These are phyloP conservation scores for Temnothorax longispinosus DNA, from an alignment of 1,140 invertebrate genomes.

Conservation along the genomic window DNA sequence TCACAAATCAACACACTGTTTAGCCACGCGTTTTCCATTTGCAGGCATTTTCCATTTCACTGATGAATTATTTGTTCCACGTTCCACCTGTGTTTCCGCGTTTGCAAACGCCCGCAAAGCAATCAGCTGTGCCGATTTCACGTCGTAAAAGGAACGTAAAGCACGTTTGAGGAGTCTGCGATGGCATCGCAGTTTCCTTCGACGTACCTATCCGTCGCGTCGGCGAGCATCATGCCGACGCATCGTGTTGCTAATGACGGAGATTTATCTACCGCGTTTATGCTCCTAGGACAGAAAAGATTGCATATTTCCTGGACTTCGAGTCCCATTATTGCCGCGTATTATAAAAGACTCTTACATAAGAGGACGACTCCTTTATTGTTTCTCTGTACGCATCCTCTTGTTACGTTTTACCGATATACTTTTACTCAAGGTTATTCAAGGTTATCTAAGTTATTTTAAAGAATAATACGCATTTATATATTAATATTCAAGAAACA, in stretches of 20 bases:
- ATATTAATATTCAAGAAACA: neutral
- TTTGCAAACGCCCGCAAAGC: neutral
- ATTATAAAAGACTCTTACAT: slow-evolving; percentile 16
- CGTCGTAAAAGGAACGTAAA: neutral
- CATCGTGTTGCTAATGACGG: neutral
- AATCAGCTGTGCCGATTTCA: neutral
- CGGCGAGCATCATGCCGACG: neutral
- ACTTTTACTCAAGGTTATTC: slow-evolving; percentile 3
- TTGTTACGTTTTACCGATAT: neutral
- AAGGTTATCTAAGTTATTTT: neutral
- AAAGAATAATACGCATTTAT: neutral
- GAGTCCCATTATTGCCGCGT: neutral
- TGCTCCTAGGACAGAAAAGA: neutral
- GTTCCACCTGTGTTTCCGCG: neutral
- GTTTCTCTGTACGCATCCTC: neutral
- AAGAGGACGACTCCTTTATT: neutral
- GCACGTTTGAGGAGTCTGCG: neutral
- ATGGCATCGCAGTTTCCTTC: neutral
- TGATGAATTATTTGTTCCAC: slow-evolving; percentile 1
- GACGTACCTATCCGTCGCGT: neutral
- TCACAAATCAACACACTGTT: neutral
- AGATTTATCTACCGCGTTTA: slow-evolving; percentile 28
- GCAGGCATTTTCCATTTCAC: neutral
- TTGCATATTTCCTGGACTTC: slow-evolving; percentile 32
- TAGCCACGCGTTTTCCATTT: neutral